Evolutionary conservation across 2,113 vertebrate genomes (phyloP).

Genomic region (Indicator indicator): DNA sequence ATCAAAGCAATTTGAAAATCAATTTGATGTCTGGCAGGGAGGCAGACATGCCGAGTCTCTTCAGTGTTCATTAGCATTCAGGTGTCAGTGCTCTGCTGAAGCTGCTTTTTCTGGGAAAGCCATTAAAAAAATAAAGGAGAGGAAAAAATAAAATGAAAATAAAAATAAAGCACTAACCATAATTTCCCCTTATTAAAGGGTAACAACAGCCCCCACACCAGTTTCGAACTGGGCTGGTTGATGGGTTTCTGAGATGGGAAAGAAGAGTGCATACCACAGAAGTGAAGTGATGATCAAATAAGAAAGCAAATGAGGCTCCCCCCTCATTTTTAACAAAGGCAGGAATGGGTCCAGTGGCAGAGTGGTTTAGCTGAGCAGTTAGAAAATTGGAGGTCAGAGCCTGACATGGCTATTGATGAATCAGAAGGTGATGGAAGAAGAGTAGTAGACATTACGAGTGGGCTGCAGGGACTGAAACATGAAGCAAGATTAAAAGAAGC

Average conservation of each 20-base stretch:
- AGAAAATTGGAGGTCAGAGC: slow-evolving; percentile 58
- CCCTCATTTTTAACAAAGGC: slow-evolving; percentile 43
- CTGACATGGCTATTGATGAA: slow-evolving; percentile 58
- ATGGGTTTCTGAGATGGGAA: background rate
- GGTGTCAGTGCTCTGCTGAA: background rate
- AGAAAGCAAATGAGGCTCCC: slow-evolving; percentile 52
- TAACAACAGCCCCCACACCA: slow-evolving; percentile 9
- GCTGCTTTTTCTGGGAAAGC: slow-evolving; percentile 55
- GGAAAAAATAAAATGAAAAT: background rate
- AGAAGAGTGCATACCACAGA: background rate
- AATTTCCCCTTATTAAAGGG: slow-evolving; percentile 70
- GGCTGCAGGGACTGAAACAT: slow-evolving; percentile 38
- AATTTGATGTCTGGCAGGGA: slow-evolving; percentile 78
- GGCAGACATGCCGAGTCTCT: slow-evolving; percentile 37
- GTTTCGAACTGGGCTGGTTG: background rate
- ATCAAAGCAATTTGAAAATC: slow-evolving; percentile 81
- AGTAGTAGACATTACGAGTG: slow-evolving; percentile 28
- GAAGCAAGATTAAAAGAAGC: slow-evolving; percentile 65
- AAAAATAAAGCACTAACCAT: slow-evolving; percentile 45
- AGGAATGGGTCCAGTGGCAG: background rate
- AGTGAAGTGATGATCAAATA: slow-evolving; percentile 40
- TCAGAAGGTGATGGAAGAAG: slow-evolving; percentile 44
- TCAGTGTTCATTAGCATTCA: slow-evolving; percentile 56
- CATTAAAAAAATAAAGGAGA: slow-evolving; percentile 17
- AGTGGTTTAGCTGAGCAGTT: slow-evolving; percentile 56